These are phyloP conservation scores for Uropsilus gracilis DNA, from an alignment of 2,113 vertebrate species.

Conservation along the genomic window DNA sequence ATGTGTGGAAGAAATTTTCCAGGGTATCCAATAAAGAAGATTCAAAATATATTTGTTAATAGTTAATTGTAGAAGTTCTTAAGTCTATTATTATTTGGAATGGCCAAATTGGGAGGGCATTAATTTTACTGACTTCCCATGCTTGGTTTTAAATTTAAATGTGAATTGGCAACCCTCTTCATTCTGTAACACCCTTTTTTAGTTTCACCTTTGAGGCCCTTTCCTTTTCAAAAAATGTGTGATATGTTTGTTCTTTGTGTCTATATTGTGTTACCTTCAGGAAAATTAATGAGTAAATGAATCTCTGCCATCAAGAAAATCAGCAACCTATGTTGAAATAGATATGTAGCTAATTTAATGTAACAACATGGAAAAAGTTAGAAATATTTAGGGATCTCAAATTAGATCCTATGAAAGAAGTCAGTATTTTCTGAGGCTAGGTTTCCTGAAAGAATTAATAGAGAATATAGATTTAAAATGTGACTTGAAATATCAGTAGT, in stretches of 20 bases:
- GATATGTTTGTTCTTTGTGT: neutral
- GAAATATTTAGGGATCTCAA: neutral
- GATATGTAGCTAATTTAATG: neutral
- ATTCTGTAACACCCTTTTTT: neutral
- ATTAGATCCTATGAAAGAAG: neutral
- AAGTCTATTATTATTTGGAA: neutral
- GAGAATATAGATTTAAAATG: neutral
- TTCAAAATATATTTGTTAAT: neutral
- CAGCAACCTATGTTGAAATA: neutral
- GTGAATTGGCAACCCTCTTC: neutral
- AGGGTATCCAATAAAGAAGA: neutral
- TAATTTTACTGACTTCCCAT: neutral
- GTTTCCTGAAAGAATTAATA: neutral
- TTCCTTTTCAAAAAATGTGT: neutral
- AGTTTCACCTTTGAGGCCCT: neutral
- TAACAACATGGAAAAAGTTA: neutral
- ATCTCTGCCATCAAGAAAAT: neutral
- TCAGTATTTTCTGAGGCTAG: neutral
- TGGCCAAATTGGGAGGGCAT: neutral
- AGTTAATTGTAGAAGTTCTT: neutral
- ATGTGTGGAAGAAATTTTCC: neutral
- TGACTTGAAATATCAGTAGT: neutral
- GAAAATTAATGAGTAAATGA: neutral
- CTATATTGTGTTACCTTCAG: neutral
- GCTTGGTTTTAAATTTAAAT: neutral